Conservation (phyloP, 2,797 vertebrate species). For the Vireo griseus region DNA sequence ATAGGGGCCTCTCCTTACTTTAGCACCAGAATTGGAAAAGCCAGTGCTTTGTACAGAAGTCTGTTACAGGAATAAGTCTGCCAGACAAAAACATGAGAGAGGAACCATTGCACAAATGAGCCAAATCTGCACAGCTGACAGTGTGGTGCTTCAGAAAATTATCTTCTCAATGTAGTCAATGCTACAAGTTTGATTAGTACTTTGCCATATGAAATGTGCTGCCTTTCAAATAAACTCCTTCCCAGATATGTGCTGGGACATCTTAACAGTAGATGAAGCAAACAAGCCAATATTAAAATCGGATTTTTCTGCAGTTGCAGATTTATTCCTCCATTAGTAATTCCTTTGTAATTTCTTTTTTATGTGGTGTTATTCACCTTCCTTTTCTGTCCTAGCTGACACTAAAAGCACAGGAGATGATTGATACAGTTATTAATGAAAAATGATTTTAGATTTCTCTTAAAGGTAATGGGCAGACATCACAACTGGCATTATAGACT, state of each 20-base stretch:
- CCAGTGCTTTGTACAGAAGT: neutral
- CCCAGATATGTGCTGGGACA: neutral
- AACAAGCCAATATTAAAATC: neutral
- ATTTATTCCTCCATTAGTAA: neutral
- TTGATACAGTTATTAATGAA: neutral
- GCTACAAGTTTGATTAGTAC: neutral
- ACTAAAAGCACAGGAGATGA: neutral
- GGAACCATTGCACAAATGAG: neutral
- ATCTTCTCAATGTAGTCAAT: neutral
- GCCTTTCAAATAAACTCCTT: neutral
- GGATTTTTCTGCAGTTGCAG: neutral
- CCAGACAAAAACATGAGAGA: neutral
- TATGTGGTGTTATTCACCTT: neutral
- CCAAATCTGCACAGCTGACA: neutral
- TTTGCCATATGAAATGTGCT: neutral
- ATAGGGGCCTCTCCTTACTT: neutral
- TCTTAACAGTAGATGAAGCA: neutral
- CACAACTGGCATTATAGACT: neutral
- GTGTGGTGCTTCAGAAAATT: neutral
- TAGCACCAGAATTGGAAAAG: neutral
- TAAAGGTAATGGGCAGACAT: neutral
- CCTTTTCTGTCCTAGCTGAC: neutral
- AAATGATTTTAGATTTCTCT: neutral
- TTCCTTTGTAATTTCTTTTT: neutral
- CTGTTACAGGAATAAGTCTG: neutral